Evolutionary conservation across 2,797 vertebrate species (phyloP).

Genomic region (Enteromius afrohamiltoni): DNA sequence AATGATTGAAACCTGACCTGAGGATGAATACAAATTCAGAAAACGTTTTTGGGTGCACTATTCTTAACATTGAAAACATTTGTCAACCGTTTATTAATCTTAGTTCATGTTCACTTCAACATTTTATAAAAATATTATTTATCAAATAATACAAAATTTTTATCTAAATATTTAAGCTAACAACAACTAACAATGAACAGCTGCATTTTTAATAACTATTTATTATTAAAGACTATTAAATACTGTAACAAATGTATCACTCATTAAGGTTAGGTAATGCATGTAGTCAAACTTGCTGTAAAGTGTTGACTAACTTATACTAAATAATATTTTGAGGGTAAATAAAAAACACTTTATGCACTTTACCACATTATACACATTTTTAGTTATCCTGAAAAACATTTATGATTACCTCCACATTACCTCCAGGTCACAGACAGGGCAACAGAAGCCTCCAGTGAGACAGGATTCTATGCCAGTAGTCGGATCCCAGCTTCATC

Average conservation of each 20-base stretch:
- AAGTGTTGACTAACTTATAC: background rate
- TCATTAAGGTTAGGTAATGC: background rate
- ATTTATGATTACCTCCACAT: background rate
- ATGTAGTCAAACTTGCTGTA: background rate
- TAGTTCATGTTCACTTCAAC: background rate
- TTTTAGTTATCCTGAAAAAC: background rate
- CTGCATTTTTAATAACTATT: background rate
- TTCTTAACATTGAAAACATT: background rate
- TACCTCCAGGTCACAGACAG: conserved; percentile 63
- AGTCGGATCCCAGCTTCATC: conserved; percentile 50
- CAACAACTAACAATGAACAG: background rate
- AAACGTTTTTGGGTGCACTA: background rate
- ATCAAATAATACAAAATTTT: background rate
- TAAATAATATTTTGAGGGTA: background rate
- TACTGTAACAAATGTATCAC: background rate
- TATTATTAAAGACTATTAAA: background rate
- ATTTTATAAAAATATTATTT: too few relatives aligned
- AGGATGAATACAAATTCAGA: background rate
- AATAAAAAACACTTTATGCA: background rate
- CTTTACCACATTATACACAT: background rate
- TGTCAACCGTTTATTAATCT: background rate
- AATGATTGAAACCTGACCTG: background rate
- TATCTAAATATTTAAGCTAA: background rate
- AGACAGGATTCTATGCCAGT: conserved; percentile 59
- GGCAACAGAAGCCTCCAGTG: conserved; percentile 51